phyloP scores from a whole-genome alignment of 2,113 vertebrate genomes.

The Hippocampus barbouri region DNA sequence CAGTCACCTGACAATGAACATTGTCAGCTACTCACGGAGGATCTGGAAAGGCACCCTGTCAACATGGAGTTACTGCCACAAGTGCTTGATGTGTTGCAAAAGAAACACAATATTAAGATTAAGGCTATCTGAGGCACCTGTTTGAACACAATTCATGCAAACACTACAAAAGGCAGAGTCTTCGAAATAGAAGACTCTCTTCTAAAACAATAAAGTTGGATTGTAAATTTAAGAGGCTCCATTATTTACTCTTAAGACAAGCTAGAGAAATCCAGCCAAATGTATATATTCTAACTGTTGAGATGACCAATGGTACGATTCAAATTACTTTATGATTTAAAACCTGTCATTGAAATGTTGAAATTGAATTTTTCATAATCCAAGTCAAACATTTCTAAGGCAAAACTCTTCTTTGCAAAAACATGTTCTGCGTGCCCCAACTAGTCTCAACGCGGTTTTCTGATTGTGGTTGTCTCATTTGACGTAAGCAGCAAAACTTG shows the following conservation, averaged over 20 bases:
- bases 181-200: background rate
- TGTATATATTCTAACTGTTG: background rate
- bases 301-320: background rate
- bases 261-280: background rate
- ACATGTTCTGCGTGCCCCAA: too few relatives aligned
- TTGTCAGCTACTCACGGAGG: conserved; percentile 11
- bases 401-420: too few relatives aligned
- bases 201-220: background rate
- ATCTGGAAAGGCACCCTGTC: conserved; percentile 42
- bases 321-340: background rate
- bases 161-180: background rate
- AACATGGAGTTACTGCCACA: conserved; percentile 72
- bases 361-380: background rate
- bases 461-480: too few relatives aligned
- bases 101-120: conserved; percentile 71
- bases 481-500: too few relatives aligned
- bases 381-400: too few relatives aligned
- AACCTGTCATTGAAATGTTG: background rate
- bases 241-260: background rate
- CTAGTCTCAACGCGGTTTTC: too few relatives aligned
- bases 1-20: background rate
- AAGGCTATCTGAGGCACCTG: conserved; percentile 50
- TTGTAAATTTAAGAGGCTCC: background rate
- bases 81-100: conserved; percentile 65
- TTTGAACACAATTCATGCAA: background rate